phyloP scores from a whole-genome alignment of 2,113 vertebrate species.

The Psilopsiagon aurifrons region DNA sequence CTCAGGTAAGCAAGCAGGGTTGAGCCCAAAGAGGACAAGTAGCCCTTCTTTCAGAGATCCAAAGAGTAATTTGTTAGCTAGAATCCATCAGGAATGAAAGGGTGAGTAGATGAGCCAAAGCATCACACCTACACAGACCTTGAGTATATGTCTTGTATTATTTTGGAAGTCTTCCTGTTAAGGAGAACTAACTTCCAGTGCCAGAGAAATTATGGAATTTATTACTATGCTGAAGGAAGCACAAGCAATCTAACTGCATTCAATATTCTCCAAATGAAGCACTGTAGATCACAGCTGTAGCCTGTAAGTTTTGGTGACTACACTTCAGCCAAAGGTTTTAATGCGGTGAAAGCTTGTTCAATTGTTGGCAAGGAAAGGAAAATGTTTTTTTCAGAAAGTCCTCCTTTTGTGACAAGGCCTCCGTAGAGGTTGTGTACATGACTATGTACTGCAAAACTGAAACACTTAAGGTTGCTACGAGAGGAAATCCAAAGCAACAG shows the following conservation, averaged over 20 bases:
- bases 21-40: neutral
- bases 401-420: neutral
- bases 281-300: neutral
- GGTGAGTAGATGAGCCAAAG: neutral
- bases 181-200: neutral
- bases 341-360: neutral
- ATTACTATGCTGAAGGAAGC: neutral
- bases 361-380: neutral
- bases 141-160: neutral
- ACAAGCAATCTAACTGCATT: neutral
- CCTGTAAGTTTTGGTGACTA: neutral
- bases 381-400: neutral
- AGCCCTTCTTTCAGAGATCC: neutral
- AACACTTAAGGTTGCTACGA: neutral
- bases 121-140: neutral
- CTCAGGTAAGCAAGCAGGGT: neutral
- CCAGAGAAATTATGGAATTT: neutral
- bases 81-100: neutral
- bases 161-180: neutral
- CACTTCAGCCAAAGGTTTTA: neutral
- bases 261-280: neutral
- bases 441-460: neutral
- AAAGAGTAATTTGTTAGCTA: neutral
- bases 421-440: neutral
- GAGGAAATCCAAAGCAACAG: neutral